Base-by-base conservation (phyloP, 2,797 vertebrate species). In the Otus scops region DNA sequence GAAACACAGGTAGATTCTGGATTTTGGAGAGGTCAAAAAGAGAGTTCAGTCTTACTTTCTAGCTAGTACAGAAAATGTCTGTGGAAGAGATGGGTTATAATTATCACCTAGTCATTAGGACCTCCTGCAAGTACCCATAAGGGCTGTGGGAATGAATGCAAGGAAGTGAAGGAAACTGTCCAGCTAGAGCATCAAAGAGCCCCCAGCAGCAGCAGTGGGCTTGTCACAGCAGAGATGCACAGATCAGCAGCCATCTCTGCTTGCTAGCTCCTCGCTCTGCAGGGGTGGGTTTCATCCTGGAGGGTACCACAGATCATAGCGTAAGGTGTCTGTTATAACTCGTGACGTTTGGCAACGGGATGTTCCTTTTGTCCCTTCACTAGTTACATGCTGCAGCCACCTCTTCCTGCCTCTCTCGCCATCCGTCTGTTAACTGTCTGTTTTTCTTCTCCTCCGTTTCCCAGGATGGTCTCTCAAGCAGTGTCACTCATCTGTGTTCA, bases 221-320 rank as follows among this genome's bases (percentile, higher is more conserved):
- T 2, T 10, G 6, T 59, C 36, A 5, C 26, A 16, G n/a, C 28
- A 39, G 67, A 60, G 39, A 20, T 16, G 36, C 26, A 10, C 10
- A 39, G 60, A 23, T 26, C 67, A 59, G 19, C 39, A 59, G 28
- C 51, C 16, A 12, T 17, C 43, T 70, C 51, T 57, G 64, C 56
- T 63, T 57, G 23, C 43, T 19, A 0, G 13, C 22, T 64, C 1
- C 0, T 27, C 5, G 4, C 38, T 57, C 21, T 45, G 6, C 23
- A 20, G 2, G 14, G 32, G 32, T 32, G 45, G 23, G 13, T 47
- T 65, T 73, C 34, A 34, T 41, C 27, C 59, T 32, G 59, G 51
- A 41, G 23, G 47, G 8, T 12, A 5, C 26, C 2, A 4, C 68
- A 74, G 75, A 17, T 38, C 32, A 6, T 59, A 45, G 65, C 26